Percentiles rank a stretch among this genome's conserved stretches.
Conservation (phyloP, 2,888 invertebrate species). For the Lamellibrachia columna region DNA sequence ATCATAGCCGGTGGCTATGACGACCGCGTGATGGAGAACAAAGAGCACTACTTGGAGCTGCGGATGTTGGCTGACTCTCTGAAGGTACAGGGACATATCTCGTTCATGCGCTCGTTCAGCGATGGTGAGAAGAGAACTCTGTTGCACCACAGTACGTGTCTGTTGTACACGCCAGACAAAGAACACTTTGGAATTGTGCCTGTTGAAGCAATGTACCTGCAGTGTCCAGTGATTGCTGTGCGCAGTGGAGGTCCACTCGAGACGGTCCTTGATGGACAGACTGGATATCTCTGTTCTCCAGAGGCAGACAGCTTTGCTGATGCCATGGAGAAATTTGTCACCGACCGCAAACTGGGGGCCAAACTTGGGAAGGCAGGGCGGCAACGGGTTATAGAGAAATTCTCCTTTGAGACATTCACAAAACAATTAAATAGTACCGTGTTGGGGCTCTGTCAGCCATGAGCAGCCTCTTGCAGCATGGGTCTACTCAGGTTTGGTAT, state of each 20-base stretch:
- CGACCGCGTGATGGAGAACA: constrained; percentile 85
- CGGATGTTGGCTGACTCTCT: constrained; percentile 74
- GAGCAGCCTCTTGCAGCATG: neutral
- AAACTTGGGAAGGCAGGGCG: constrained; percentile 80
- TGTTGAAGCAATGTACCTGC: constrained; percentile 95
- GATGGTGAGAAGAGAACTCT: constrained; percentile 86
- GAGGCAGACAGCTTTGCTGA: constrained; percentile 78
- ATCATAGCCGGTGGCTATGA: constrained; percentile 98
- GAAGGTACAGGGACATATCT: constrained; percentile 73
- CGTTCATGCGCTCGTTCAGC: constrained; percentile 86
- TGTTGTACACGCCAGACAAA: constrained; percentile 94
- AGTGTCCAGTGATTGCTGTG: constrained; percentile 92
- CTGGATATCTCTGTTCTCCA: constrained; percentile 68
- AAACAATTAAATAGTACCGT: constrained; percentile 30
- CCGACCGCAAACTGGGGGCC: constrained; percentile 70
- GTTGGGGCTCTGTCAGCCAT: neutral
- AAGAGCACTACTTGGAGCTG: constrained; percentile 83
- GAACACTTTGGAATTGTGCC: constrained; percentile 99
- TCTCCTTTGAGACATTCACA: constrained; percentile 85
- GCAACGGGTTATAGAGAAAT: constrained; percentile 79
- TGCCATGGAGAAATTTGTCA: constrained; percentile 78
- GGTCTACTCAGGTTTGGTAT: neutral
- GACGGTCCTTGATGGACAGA: constrained; percentile 73
- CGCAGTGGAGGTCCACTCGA: constrained; percentile 96
- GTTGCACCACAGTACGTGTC: constrained; percentile 78